Evolutionary conservation across 2,797 vertebrate genomes (phyloP), one percentile per base, ranked within the genome.

Genomic region (Choloepus didactylus): DNA sequence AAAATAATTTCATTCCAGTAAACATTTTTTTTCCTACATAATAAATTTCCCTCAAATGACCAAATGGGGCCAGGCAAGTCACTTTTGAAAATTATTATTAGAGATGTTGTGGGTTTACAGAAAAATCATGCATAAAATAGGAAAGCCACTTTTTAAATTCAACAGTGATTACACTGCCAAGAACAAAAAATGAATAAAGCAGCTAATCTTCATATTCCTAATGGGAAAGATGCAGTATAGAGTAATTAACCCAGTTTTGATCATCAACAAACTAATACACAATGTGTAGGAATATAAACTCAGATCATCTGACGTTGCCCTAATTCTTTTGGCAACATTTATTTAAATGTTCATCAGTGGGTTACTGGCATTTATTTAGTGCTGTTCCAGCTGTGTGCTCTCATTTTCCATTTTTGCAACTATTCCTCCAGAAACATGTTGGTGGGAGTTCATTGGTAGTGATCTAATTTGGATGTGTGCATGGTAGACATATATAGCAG

Each of bases 221-320:
- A 49, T 8, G 91, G 38, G 31, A 76, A 96, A 95, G 21, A 49
- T 29, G 73, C 9, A 85, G 49, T 0, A 0, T 54, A 84, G 51
- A 85, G 70, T 86, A 67, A 96, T 93, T 95, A 95, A 93, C 93
- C 94, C 79, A 80, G 91, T 93, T 95, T 46, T 86, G 62, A 76
- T 95, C 44, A 87, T 73, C 18, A 66, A 83, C 46, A 95, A 93
- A 94, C 2, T 4, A 88, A 92, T 12, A n/a, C 4, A 94, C 31
- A 35, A 35, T 23, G 35, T 72, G 31, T 27, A 83, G 83, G 23
- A 91, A 87, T 66, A 72, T 60, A 75, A 73, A 89, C 51, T 92
- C 62, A 27, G 87, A 69, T 82, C 49, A 77, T 29, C 59, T 59
- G 23, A 59, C 5, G 38, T 12, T 38, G 91, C 70, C 95, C 89